A percentile compares a stretch with the other conserved stretches of the same genome.
Evolutionary conservation across 1,140 invertebrate species (phyloP).

Genomic region (Gonatopus flavifemur): DNA sequence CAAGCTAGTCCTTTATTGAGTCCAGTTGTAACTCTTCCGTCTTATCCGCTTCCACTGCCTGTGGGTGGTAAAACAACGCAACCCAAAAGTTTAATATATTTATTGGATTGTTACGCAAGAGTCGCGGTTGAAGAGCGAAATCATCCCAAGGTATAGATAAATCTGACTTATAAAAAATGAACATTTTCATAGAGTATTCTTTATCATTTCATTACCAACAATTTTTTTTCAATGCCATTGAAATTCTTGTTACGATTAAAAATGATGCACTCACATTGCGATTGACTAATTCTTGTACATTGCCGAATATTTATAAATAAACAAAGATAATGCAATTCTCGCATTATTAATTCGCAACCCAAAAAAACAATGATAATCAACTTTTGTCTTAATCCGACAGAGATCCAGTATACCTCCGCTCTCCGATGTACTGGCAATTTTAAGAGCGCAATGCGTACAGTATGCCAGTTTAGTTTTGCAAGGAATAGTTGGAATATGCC

Average conservation of each 20-base stretch:
- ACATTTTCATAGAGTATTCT: too few relatives aligned
- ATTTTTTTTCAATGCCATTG: too few relatives aligned
- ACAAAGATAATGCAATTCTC: too few relatives aligned
- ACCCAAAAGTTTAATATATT: constrained; percentile 61
- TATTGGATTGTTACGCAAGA: constrained; percentile 69
- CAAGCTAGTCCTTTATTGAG: constrained; percentile 45
- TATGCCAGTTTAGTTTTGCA: constrained; percentile 65
- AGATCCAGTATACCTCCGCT: constrained; percentile 63
- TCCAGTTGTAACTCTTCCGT: constrained; percentile 33
- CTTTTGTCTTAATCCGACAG: constrained; percentile 42
- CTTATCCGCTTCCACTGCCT: constrained; percentile 26
- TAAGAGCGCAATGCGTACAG: constrained; percentile 67
- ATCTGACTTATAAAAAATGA: constrained; percentile 5
- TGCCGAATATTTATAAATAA: background rate
- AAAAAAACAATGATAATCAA: background rate
- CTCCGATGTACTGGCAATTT: constrained; percentile 60
- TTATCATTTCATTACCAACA: too few relatives aligned
- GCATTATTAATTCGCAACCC: background rate
- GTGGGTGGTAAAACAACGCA: constrained; percentile 51
- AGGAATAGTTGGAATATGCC: constrained; percentile 57
- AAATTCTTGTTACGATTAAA: background rate
- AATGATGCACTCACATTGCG: background rate
- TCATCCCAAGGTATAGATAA: constrained; percentile 66
- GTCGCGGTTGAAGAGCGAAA: constrained; percentile 70
- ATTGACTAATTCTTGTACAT: background rate